Evolutionary conservation across 37 sponge, comb jelly and placozoan species (phyloP), one percentile per base, ranked within the genome.

Genomic region (Beroe forskalii): DNA sequence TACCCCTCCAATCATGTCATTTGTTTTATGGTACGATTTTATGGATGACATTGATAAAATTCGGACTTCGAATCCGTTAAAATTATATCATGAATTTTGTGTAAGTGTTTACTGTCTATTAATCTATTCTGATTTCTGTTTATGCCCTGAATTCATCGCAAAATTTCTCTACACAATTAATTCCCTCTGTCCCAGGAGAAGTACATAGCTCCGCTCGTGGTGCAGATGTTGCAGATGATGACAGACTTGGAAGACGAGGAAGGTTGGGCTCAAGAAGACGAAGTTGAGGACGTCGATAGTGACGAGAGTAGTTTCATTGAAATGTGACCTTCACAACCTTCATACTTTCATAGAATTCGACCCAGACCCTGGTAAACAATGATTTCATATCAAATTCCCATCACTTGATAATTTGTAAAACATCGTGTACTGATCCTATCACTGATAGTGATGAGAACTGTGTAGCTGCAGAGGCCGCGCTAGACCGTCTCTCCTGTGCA

Each of bases 401-500:
- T 0, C 19, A 89, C 36, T 20, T 32, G 31, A 60, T 91, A 24
- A 33, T 17, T 90, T n/a, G n/a, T n/a, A n/a, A n/a, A n/a, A n/a
- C n/a, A n/a, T n/a, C n/a, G n/a, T n/a, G n/a, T n/a, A n/a, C n/a
- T n/a, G n/a, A n/a, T n/a, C n/a, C n/a, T n/a, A n/a, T n/a, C n/a
- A n/a, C n/a, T n/a, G n/a, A n/a, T n/a, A n/a, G n/a, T n/a, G n/a
- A 69, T 33, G 72, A 69, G 72, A 69, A 69, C 38, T 69, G 72
- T 0, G 92, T 96, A 14, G 93, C 91, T 27, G 99, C 95, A 24
- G 97, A 99, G 91, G 94, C 94, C 3, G 91, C 94, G 23, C 93
- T 99, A 41, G 97, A 99, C 67, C 94, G 99, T 0, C 91, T 99
- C 64, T 94, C 99, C 40, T 93, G 93, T 62, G 93, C 97, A 12